Base-by-base conservation (phyloP, 2,113 vertebrate species). In the Elephas maximus region DNA sequence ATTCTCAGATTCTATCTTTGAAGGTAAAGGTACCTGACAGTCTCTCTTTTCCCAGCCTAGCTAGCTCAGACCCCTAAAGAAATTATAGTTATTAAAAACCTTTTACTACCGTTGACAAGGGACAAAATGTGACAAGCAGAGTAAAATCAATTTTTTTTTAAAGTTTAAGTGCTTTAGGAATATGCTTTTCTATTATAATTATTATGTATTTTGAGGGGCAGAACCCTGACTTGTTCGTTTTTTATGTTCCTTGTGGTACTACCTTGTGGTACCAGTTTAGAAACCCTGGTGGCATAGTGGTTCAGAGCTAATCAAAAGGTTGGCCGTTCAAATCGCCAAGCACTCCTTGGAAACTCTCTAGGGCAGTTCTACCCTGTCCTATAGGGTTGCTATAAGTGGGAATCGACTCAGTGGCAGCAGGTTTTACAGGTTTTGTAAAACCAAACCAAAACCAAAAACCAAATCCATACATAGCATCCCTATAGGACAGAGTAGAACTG, bases 141-240 rank as follows among this genome's bases (percentile, higher is more conserved):
- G 33, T 63, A 81, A 93, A 94, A 94, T 14, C 41, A 83, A 63
- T 12, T 57, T 57, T 77, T 71, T 90, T n/a, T 80, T 94, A 86
- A 86, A 65, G 7, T 83, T 93, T 79, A 48, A 89, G n/a, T 86
- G 26, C 24, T 85, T 89, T 78, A 87, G 26, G 20, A 45, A 71
- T 87, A 14, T 44, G 91, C 79, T 92, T 93, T 94, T 78, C 53
- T 57, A 23, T 78, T 44, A 87, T 33, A 84, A 45, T 83, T 84
- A 37, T 65, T 67, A 33, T 33, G 6, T 33, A 82, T 45, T 94
- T 91, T 7, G 76, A 77, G 33, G 20, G 45, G 2, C 28, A 86
- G 24, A 63, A 67, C 23, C 87, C 20, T 18, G 44, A 84, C 48
- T 95, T 53, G 5, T 81, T 71, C 7, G n/a, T 82, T 33, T 90